Evolutionary conservation across 1,140 invertebrate species (phyloP).

Genomic region (Drosophila nigromelanica): DNA sequence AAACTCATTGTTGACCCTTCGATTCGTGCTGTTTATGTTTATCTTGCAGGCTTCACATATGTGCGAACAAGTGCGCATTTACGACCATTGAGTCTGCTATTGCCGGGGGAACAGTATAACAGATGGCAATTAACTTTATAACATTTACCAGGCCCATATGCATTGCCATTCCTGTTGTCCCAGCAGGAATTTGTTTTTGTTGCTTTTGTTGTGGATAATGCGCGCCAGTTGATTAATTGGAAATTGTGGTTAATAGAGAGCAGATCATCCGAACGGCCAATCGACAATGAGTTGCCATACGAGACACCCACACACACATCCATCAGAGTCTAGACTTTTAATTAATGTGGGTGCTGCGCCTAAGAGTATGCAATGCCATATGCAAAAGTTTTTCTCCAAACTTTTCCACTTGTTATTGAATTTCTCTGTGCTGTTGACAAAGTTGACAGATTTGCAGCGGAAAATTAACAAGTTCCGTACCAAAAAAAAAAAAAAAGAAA

Average conservation of each 20-base stretch:
- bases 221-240: conserved; percentile 75
- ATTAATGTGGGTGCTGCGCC: conserved; percentile 58
- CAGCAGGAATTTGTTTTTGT: conserved; percentile 20
- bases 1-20: conserved; percentile 24
- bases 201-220: conserved; percentile 62
- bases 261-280: conserved; percentile 44
- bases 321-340: conserved; percentile 71
- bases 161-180: conserved; percentile 34
- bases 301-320: conserved; percentile 17
- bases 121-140: conserved; percentile 80
- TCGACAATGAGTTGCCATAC: conserved; percentile 10
- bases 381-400: conserved; percentile 58
- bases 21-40: not conserved
- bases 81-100: conserved; percentile 17
- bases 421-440: conserved; percentile 39
- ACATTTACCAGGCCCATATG: conserved; percentile 70
- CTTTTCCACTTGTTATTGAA: conserved; percentile 67
- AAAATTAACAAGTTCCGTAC: conserved; percentile 76
- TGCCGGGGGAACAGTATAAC: conserved; percentile 47
- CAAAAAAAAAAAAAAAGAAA: conserved; percentile 17
- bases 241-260: conserved; percentile 74
- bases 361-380: conserved; percentile 51
- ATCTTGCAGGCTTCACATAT: not conserved
- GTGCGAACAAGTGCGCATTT: conserved; percentile 12
- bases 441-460: conserved; percentile 80